Evolutionary conservation across 2,113 vertebrate genomes (phyloP), one percentile per base, ranked within the genome.

Genomic region (Paraplagusia blochii): DNA sequence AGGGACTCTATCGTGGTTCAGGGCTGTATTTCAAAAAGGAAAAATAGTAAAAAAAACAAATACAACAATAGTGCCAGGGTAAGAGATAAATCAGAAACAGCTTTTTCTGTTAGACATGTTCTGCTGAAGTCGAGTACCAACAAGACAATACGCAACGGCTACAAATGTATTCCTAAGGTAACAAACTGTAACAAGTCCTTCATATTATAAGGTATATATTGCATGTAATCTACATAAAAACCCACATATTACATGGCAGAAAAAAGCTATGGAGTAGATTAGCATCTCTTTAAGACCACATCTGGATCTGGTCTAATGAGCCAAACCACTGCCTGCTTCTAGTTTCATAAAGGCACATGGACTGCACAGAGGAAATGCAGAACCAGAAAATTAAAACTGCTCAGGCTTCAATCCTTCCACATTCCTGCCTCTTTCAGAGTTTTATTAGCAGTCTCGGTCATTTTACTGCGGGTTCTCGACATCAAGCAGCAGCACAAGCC

Each of bases 341-440:
- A 67, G 49, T 64, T 62, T 57, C 6, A 69, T 18, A 64, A 77
- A 82, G 77, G 81, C 75, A 82, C 58, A 69, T 54, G 52, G 11
- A 77, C 51, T 18, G 42, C 36, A 63, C 35, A 58, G 39, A 66
- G 59, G 42, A 61, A 52, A 52, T 10, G 49, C 18, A 44, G 17
- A n/a, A 72, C 57, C 44, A 29, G 18, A 54, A 57, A 43, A 50
- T 62, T 44, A 51, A 44, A 73, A 33, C 6, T 11, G 10, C 19
- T 61, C 53, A 53, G 38, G 12, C 10, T 64, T 64, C 45, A 61
- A 60, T 63, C 51, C n/a, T 3, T 40, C 19, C 71, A 10, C 29
- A n/a, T 44, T 35, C 44, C n/a, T 44, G 8, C 8, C 12, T 40
- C 7, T 66, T 63, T 6, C 6, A 46, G 17, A 51, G 70, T 63